Base-by-base conservation (phyloP, 2,113 vertebrate genomes). In the Alexandromys fortis region DNA sequence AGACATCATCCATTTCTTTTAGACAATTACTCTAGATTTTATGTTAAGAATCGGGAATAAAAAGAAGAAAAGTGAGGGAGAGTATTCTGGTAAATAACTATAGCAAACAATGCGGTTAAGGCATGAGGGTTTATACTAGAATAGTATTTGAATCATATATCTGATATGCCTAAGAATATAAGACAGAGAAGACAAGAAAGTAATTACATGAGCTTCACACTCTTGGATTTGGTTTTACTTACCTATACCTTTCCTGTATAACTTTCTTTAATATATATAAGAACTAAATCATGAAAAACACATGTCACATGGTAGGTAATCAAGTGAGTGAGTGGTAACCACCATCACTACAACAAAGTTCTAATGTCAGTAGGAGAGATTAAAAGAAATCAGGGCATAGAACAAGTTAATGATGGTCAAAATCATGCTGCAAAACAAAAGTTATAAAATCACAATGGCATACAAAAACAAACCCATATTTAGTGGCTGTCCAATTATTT, bases 11-110 rank as follows among this genome's bases (percentile, higher is more conserved):
- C 82, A 89, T 89, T 21, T 76, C 26, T 90, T 91, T 94, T 47
- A 90, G 55, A 89, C n/a, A 35, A 90, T 79, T 88, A 49, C 2
- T 73, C 22, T 89, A 76, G 79, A 70, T 52, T 92, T 9, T 38
- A 61, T 26, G 49, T 45, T 72, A 55, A 92, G 33, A 92, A 79
- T 85, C 63, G 85, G 55, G 19, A 70, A 4, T 19, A 89, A 47
- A 52, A 55, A 26, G 17, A 24, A n/a, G 49, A 45, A 22, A 17
- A 1, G 68, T 0, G 28, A 91, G 45, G 17, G 17, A 11, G 19
- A 68, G n/a, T 95, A 49, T 52, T 88, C 67, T 86, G 26, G 49
- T 82, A 65, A 95, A 86, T 91, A 9, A 79, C 21, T 83, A 93
- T 87, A 30, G 0, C 38, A 86, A n/a, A 22, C 33, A 90, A 61